Evolutionary conservation across 2,888 invertebrate species (phyloP), one percentile per base, ranked within the genome.

Genomic region (Aquatica leii): DNA sequence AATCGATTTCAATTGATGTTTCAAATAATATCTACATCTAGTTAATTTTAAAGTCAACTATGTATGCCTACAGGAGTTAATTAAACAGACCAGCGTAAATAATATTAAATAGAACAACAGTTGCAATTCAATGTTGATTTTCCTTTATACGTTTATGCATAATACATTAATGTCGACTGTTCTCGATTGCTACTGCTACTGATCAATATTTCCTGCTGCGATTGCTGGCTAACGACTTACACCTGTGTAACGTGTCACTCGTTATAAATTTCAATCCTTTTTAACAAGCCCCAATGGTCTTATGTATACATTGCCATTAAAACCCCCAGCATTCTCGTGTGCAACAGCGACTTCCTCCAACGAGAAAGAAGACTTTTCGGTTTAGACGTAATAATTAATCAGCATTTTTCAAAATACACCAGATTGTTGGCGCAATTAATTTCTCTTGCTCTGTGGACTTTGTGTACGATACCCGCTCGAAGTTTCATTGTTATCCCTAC

Each of bases 341-440:
- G 17, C 15, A 58, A 61, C 61, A 55, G 61, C 37, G 65, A n/a
- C n/a, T n/a, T n/a, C n/a, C n/a, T n/a, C n/a, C n/a, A n/a, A n/a
- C n/a, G n/a, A n/a, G n/a, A n/a, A n/a, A n/a, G n/a, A n/a, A n/a
- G n/a, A 61, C 65, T 65, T 65, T 65, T 65, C 54, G 59, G 53
- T 51, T 57, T 55, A 54, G 52, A 57, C 62, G 66, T 62, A 66
- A n/a, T n/a, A n/a, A 66, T 66, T 66, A 62, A 66, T 63, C 62
- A 66, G 66, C 62, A 59, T 66, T 66, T n/a, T 66, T 63, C 67
- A 62, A 62, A 56, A 61, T 55, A 52, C 55, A 62, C 57, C 65
- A 62, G 65, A 67, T 65, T 67, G 65, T 53, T 59, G 59, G 65
- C 57, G 67, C 65, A 68, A 68, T 68, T 68, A 68, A 68, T 68